Base-by-base conservation (phyloP, 2,888 invertebrate species). In the Cantharis rustica region DNA sequence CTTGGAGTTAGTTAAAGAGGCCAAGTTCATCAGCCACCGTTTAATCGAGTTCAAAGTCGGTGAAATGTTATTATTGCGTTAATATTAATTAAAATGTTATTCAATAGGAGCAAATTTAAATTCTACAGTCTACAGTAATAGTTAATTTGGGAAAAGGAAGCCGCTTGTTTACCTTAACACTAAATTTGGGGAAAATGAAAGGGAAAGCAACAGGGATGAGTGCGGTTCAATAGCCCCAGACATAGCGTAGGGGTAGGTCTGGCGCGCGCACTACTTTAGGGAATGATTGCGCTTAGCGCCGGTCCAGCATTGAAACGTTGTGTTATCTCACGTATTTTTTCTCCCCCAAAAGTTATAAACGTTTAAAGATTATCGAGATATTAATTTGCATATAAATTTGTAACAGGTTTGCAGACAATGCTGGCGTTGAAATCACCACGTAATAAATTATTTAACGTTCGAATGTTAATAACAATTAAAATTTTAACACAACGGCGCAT, bases 271-370 rank as follows among this genome's bases (percentile, higher is more conserved):
- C 79, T 79, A 79, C 73, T 71, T 63, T 73, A 75, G 79, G 82
- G 80, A 81, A 75, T 79, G 80, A 79, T 80, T 81, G 76, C 79
- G 78, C 80, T 75, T 79, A 80, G 75, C 78, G 78, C 74, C 79
- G 81, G 82, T 80, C 81, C 84, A 83, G 81, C 84, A 83, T 83
- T 84, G 83, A 80, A 84, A 84, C 84, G 85, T 76, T 76, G 74
- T 71, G 73, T 76, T 74, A 68, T 73, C 73, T 75, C 71, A 62
- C 68, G 69, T 71, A 74, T 74, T 74, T 74, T 77, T 77, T 77
- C 69, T 74, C 73, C 31, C 74, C 64, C 71, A 72, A 71, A 73
- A 26, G 23, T 15, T 64, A 66, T 72, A 31, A 16, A 66, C 27
- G 69, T 47, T 70, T 63, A 74, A 74, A 69, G 70, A 31, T 71